Base-by-base conservation (phyloP, 1,140 invertebrate genomes). In the Pseudomyrmex gracilis region DNA sequence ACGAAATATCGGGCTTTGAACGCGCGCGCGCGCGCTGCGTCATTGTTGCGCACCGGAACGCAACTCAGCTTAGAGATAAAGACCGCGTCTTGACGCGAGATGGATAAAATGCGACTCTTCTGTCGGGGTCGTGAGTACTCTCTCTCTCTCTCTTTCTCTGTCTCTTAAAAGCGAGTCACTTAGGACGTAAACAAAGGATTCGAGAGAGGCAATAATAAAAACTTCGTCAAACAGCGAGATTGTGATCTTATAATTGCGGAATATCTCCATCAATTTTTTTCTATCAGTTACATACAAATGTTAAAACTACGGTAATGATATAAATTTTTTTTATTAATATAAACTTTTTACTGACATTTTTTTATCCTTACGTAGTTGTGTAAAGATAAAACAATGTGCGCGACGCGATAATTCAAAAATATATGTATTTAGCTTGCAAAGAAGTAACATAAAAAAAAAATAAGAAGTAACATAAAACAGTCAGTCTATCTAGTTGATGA, bases 391-490 rank as follows among this genome's bases (percentile, higher is more conserved):
- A 34, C 4, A 34, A 34, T 34, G 34, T 34, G 34, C 34, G 34
- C 7, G 34, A 34, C 34, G 34, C 34, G 7, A 34, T 7, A 34
- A 7, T 7, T 34, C 5, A 34, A 34, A 34, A 34, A 34, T n/a
- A 34, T 24, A 34, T 5, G 34, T 34, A 34, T 34, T 34, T 34
- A 34, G 24, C 51, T 87, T 73, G 82, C 49, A 88, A 87, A 85
- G 60, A 49, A 73, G 67, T 20, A 9, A 60, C 77, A 82, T 24
- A 85, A 88, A 88, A 87, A n/a, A n/a, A n/a, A n/a, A n/a, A n/a
- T n/a, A 87, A 85, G 60, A 49, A 73, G 67, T 20, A 9, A 60
- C 77, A 82, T 24, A 85, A 88, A 88, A 87, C n/a, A n/a, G n/a
- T n/a, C 77, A 85, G 64, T 58, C 55, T 55, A 24, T n/a, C n/a